Evolutionary conservation across 2,113 vertebrate genomes (phyloP), one percentile per base, ranked within the genome.

Genomic region (Pleuronectes platessa): DNA sequence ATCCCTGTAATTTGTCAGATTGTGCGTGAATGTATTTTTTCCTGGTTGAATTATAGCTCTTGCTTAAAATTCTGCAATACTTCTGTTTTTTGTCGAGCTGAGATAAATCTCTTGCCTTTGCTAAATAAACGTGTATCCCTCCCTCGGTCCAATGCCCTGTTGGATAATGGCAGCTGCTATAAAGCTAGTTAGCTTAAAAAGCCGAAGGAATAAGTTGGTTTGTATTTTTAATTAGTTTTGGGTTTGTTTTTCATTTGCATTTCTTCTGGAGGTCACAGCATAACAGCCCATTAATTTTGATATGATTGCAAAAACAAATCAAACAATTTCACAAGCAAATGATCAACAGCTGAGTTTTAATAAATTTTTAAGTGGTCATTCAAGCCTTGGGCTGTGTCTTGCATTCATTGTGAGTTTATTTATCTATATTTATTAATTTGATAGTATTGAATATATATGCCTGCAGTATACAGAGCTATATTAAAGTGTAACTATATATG

Each of bases 1-100:
- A 92, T 91, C 87, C 68, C 61, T 71, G 51, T 82, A 74, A 83
- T 88, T 80, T 71, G 81, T 88, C 84, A 79, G 67, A 85, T 87
- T 85, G 86, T 74, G 68, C 68, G 75, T 89, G 56, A 86, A 83
- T 51, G 18, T 18, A 31, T 51, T 42, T 86, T 82, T 61, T 59
- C 54, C 14, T 47, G 61, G 70, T 47, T 88, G 74, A 92, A 79
- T 86, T 89, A 92, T 87, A 68, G 69, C 77, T 71, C 67, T 58
- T 51, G 66, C 71, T 72, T 79, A 85, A 88, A 86, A 62, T 61
- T 59, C 59, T 74, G 63, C 26, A 69, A 67, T 79, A 83, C 79
- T 78, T 83, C 18, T n/a, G 6, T 15, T 83, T 73, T 82, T 74
- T 84, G 51, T 78, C 45, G 11, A 18, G 42, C 51, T 77, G 55